Conservation (phyloP, 2,888 invertebrate species). For the Uropetala carovei region DNA sequence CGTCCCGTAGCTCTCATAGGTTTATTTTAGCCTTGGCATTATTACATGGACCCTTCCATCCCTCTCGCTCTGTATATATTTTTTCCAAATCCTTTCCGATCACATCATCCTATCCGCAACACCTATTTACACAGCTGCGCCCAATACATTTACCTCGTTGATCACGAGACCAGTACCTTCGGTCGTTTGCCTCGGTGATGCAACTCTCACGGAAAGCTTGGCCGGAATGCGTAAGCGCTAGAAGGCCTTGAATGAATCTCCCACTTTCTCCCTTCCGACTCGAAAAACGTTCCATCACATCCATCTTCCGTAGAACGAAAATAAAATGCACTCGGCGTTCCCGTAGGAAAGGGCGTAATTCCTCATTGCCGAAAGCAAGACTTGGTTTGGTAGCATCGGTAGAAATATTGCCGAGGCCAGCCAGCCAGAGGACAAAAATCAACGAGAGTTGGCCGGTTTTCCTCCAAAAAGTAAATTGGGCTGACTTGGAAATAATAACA, state of each 20-base stretch:
- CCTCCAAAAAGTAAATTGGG: no score
- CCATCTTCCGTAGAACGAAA: not conserved
- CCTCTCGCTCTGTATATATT: not conserved
- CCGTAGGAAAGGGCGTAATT: not conserved
- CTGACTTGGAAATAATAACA: no score
- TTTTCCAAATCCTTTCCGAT: not conserved
- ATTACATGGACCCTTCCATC: not conserved
- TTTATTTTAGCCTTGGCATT: not conserved
- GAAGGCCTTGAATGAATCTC: conserved; percentile 9
- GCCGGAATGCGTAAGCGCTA: conserved; percentile 17
- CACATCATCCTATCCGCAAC: not conserved
- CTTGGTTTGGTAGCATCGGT: not conserved
- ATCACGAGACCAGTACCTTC: conserved; percentile 8
- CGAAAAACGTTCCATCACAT: conserved; percentile 2
- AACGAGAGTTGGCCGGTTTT: not conserved
- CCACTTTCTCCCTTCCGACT: conserved; percentile 16
- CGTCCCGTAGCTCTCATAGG: not conserved
- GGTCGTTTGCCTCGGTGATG: conserved; percentile 3
- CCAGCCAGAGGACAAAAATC: not conserved
- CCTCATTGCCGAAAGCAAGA: not conserved
- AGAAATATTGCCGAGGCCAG: not conserved
- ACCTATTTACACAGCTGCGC: not conserved
- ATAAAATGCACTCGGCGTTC: not conserved
- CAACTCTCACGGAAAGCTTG: not conserved
- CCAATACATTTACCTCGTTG: not conserved